phyloP scores from a whole-genome alignment of 1,140 invertebrate species.

The Drosophila melanica region DNA sequence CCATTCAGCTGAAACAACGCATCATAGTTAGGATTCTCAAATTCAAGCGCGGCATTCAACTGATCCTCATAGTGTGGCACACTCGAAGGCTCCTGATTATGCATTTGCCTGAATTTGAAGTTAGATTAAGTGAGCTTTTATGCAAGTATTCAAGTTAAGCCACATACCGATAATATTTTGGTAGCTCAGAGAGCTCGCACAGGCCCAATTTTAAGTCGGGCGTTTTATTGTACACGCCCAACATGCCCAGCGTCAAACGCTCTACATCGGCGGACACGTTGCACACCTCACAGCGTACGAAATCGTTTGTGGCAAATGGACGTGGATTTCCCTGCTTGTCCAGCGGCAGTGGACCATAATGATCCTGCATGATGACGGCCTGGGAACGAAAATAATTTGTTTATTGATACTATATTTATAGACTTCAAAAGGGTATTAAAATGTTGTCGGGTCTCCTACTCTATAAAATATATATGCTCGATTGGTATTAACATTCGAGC shows the following conservation, averaged over 20 bases:
- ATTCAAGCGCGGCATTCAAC: constrained; percentile 92
- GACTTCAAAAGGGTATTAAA: background rate
- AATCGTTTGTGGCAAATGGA: constrained; percentile 92
- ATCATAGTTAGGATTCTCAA: constrained; percentile 94
- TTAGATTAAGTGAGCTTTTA: background rate
- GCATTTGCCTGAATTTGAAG: constrained; percentile 34
- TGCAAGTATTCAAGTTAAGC: background rate
- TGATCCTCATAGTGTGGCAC: constrained; percentile 89
- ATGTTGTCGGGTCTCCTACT: background rate
- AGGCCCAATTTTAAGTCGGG: constrained; percentile 91
- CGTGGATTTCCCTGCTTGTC: constrained; percentile 92
- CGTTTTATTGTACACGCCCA: constrained; percentile 89
- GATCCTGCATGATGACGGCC: constrained; percentile 63
- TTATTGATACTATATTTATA: background rate
- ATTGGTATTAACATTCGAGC: too few species aligned
- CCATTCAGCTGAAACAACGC: constrained; percentile 70
- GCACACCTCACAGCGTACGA: constrained; percentile 93
- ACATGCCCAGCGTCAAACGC: constrained; percentile 94
- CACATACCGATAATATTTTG: constrained; percentile 93
- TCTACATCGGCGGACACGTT: constrained; percentile 93
- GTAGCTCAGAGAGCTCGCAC: constrained; percentile 93
- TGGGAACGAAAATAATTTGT: constrained; percentile 1
- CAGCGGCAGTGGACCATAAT: constrained; percentile 59
- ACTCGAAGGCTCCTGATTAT: constrained; percentile 43
- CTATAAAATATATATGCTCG: too few species aligned